Base-by-base conservation (phyloP, 1,140 invertebrate species). In the Drosophila navojoa region DNA sequence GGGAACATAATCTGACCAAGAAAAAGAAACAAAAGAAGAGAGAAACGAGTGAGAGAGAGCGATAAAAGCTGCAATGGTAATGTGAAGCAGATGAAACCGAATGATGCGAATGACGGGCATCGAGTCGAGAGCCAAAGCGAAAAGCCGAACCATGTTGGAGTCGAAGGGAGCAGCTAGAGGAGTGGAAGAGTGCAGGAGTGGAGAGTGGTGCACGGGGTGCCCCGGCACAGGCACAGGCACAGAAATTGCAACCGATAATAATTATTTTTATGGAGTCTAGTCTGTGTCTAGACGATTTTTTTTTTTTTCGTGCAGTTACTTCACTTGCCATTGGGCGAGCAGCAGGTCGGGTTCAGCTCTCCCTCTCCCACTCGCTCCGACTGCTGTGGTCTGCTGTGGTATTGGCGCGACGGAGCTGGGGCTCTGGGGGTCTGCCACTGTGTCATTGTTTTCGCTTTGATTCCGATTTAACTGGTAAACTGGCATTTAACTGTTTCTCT, bases 211-310 rank as follows among this genome's bases (percentile, higher is more conserved):
- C 1, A 4, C 11, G 45, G 22, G 35, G 35, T 38, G 22, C 49
- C 49, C 3, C 38, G 29, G 27, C 25, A 35, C n/a, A 16, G 42
- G 42, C n/a, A 16, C 42, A 38, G 66, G 73, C 81, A 55, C 76
- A 91, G 90, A 90, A 91, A 91, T 91, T 90, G 87, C 90, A 91
- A 77, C 90, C 90, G 90, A 91, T 91, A 91, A 91, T 91, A 91
- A 91, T 91, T 91, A 91, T 91, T 91, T 91, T 91, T 91, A 91
- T 91, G 87, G 90, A 91, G 90, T 91, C 90, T 91, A 91, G 90
- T 91, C 90, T 90, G 75, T 91, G 90, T 91, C 90, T 91, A 91
- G 90, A 91, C 90, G 77, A 80, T 91, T 91, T 91, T 91, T 82
- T 82, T 77, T n/a, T n/a, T 81, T 60, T 54, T 66, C 58, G 69